phyloP scores from a whole-genome alignment of 2,888 invertebrate species.

The Synanthedon myopaeformis region DNA sequence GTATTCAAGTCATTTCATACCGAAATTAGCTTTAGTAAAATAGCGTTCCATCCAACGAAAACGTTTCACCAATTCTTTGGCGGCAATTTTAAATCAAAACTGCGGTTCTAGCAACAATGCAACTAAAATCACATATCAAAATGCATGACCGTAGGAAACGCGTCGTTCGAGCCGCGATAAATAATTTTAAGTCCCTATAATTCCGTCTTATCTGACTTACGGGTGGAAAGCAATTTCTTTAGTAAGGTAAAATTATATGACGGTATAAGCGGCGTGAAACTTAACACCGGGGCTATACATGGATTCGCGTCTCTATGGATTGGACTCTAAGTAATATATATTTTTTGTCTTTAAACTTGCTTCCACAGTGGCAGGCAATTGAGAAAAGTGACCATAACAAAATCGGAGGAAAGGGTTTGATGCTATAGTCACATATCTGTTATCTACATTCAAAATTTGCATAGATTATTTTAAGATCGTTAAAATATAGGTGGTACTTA shows the following conservation, averaged over 20 bases:
- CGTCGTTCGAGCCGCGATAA: conserved; percentile 8
- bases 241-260: conserved; percentile 10
- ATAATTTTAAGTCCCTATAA: conserved; percentile 20
- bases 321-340: background rate
- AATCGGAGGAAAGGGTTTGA: no score
- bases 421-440: no score
- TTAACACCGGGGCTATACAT: conserved; percentile 5
- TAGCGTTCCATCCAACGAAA: no score
- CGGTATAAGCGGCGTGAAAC: conserved; percentile 8
- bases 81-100: conserved; percentile 6
- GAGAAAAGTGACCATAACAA: no score
- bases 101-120: background rate
- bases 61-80: background rate
- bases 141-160: conserved; percentile 2
- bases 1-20: no score
- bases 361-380: no score
- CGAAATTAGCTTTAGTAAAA: background rate
- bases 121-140: conserved; percentile 2
- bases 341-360: background rate
- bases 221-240: conserved; percentile 14
- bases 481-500: background rate
- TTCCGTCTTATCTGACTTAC: conserved; percentile 18
- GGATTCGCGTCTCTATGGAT: background rate
- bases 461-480: no score
- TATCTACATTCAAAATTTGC: no score